Conservation (phyloP, 2,113 vertebrate genomes). For the Hippolais icterina region DNA sequence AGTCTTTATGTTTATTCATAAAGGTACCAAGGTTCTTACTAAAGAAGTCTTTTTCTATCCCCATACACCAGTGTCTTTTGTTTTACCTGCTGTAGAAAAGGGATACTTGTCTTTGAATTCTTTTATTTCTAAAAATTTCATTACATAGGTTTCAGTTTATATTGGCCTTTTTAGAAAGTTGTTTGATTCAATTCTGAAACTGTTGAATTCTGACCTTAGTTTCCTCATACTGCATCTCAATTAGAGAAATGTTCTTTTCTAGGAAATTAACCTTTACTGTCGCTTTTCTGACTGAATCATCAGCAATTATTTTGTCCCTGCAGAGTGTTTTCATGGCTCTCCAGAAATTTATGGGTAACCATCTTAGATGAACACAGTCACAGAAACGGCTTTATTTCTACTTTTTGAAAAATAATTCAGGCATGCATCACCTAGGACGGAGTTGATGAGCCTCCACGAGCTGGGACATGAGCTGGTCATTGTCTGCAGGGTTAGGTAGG, state of each 20-base stretch:
- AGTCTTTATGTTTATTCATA: neutral
- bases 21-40: neutral
- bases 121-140: neutral
- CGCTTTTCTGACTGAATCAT: constrained; percentile 22
- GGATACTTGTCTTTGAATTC: neutral
- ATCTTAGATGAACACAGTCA: neutral
- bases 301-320: constrained; percentile 36
- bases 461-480: neutral
- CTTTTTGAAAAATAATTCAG: neutral
- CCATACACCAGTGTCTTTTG: neutral
- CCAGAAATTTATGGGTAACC: constrained; percentile 13
- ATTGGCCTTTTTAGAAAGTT: neutral
- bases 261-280: constrained; percentile 47
- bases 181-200: neutral
- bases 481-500: neutral
- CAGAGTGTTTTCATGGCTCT: neutral
- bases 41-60: neutral
- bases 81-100: neutral
- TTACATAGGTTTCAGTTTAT: neutral
- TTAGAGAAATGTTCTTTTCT: constrained; percentile 22
- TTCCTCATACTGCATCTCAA: neutral
- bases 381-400: neutral
- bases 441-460: neutral
- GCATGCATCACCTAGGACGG: neutral
- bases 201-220: neutral